These are phyloP conservation scores for Cinara cedri DNA, from an alignment of 2,888 invertebrate genomes.

Conservation along the genomic window DNA sequence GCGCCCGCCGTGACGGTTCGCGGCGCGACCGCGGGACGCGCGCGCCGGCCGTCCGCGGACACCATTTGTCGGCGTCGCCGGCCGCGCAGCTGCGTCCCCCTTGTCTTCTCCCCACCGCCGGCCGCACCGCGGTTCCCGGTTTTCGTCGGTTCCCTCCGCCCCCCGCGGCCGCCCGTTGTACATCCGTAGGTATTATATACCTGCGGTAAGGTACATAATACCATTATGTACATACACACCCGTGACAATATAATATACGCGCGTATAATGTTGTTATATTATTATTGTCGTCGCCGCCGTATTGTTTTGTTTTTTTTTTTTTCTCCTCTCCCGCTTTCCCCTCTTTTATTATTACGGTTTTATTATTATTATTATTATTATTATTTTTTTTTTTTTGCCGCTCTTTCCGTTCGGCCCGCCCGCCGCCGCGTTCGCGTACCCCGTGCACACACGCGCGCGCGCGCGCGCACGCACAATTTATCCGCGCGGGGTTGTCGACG, in stretches of 20 bases:
- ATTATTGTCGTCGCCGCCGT: background rate
- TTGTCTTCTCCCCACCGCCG: background rate
- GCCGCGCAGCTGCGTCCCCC: slow-evolving; percentile 46
- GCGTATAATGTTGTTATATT: background rate
- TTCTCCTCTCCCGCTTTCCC: slow-evolving; percentile 1
- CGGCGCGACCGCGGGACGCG: background rate
- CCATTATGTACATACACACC: too few species aligned
- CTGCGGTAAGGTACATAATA: background rate
- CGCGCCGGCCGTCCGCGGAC: slow-evolving; percentile 28
- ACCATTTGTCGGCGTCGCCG: slow-evolving; percentile 42
- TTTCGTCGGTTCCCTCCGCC: too few species aligned
- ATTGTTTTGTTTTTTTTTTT: slow-evolving; percentile 2
- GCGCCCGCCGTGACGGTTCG: background rate
- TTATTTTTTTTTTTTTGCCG: background rate
- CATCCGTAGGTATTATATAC: background rate
- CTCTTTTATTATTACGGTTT: too few species aligned
- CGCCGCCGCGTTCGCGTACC: background rate
- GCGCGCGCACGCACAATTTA: background rate
- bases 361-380: too few species aligned
- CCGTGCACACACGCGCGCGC: background rate
- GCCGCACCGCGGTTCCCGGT: too few species aligned
- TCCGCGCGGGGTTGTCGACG: slow-evolving; percentile 27
- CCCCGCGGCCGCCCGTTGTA: background rate
- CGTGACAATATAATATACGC: too few species aligned
- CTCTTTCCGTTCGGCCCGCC: background rate